phyloP scores from a whole-genome alignment of 2,113 vertebrate genomes.

The Muntiacus reevesi region DNA sequence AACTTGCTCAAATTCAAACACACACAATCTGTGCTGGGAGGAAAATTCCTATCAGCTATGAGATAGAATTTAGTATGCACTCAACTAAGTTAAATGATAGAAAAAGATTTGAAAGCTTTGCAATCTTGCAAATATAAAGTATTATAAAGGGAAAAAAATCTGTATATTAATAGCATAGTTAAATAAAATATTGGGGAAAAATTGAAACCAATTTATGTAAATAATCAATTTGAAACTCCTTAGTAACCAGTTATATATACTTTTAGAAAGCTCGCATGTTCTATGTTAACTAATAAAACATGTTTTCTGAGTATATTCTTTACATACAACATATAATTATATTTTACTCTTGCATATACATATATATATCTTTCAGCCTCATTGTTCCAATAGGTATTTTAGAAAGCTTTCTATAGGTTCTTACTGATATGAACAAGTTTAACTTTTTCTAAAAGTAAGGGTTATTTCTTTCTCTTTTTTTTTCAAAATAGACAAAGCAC shows the following conservation, averaged over 20 bases:
- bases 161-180: background rate
- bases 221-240: background rate
- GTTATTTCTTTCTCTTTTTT: background rate
- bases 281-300: background rate
- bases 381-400: background rate
- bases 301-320: background rate
- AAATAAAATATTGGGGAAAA: background rate
- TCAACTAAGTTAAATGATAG: background rate
- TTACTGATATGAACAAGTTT: background rate
- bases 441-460: background rate
- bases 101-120: background rate
- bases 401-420: background rate
- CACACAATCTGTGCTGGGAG: background rate
- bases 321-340: background rate
- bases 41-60: background rate
- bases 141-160: background rate
- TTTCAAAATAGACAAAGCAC: conserved; percentile 5
- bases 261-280: background rate
- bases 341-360: background rate
- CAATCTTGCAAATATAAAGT: background rate
- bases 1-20: background rate
- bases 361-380: background rate
- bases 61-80: background rate
- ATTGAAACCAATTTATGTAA: background rate
- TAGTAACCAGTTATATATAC: background rate